Base-by-base conservation (phyloP, 2,888 invertebrate genomes). In the Euplexia lucipara region DNA sequence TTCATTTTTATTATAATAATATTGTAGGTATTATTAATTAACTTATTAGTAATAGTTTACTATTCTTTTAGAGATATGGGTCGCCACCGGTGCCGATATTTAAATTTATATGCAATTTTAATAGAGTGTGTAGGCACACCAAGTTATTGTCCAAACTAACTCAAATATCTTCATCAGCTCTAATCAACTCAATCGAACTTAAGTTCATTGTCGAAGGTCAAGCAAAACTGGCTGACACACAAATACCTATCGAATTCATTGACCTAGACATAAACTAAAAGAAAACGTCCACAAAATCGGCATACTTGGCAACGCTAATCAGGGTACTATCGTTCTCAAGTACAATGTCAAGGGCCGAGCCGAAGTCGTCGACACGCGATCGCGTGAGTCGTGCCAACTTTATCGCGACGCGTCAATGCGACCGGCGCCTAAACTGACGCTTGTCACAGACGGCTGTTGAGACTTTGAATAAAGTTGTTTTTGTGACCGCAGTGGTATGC, bases 341-440 rank as follows among this genome's bases (percentile, higher is more conserved):
- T 52, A 77, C 78, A 83, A 73, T 79, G 82, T 79, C 78, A 80
- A 82, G 77, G 71, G 71, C 68, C 51, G 37, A 16, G 57, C 51
- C 74, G 66, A 51, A 41, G 16, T 42, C n/a, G 47, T 39, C 41
- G 62, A 56, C 83, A 83, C 79, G 83, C 83, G 78, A 83, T 83
- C 73, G 83, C 82, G 78, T 82, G 83, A 26, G 35, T 16, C 47
- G 41, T 56, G 63, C 66, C 67, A 75, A 79, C 56, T 77, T 78
- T 73, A 79, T 78, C 72, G 62, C 56, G 51, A 37, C 56, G 47
- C 70, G 56, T 53, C 67, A 47, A 48, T 45, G 48, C 42, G 47
- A 32, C 34, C 44, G 72, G 64, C 70, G 65, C 66, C 78, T 62
- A 34, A 61, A 48, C 42, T 47, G 39, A 61, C 69, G 45, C 44